Evolutionary conservation across 2,113 vertebrate genomes (phyloP), one percentile per base, ranked within the genome.

Genomic region (Ochotona princeps): DNA sequence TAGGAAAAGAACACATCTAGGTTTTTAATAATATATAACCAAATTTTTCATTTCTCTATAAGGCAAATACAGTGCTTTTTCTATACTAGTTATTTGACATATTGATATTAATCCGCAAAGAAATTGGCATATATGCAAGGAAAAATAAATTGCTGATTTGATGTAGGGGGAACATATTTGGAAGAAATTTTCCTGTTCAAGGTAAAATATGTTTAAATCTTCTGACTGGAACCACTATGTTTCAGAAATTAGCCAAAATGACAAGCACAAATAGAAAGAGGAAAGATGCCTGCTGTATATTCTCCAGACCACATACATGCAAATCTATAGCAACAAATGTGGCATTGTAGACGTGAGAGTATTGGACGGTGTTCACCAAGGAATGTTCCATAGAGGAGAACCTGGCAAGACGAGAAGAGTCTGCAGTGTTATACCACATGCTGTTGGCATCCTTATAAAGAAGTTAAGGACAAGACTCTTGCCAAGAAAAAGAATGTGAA

Each of bases 11-110:
- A 5, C 15, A 70, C 5, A 70, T 60, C 20, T 35, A 90, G 0
- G 11, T 90, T 84, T 57, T 83, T 51, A 47, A 54, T 2, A 30
- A 35, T 54, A 32, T 0, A 38, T 89, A 89, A 67, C n/a, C 30
- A 21, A 30, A 21, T 13, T 67, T 69, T 90, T 88, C 78, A 87
- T 85, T 87, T 88, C 57, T 85, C 51, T 90, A 5, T 28, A 85
- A 44, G 8, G 35, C 8, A 10, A 81, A 25, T 10, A 70, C 23
- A 69, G 23, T 87, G 32, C 57, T 81, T 87, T 89, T 87, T 89
- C 79, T 47, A 84, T 82, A 28, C 1, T 2, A 84, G 8, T 26
- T 87, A 74, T 25, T 90, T 73, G 38, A 70, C 63, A 47, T 57
- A 69, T 17, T 57, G 25, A 84, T 74, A 74, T 1, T 57, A 23